Conservation (phyloP, 2,113 vertebrate species). For the Uria aalge region DNA sequence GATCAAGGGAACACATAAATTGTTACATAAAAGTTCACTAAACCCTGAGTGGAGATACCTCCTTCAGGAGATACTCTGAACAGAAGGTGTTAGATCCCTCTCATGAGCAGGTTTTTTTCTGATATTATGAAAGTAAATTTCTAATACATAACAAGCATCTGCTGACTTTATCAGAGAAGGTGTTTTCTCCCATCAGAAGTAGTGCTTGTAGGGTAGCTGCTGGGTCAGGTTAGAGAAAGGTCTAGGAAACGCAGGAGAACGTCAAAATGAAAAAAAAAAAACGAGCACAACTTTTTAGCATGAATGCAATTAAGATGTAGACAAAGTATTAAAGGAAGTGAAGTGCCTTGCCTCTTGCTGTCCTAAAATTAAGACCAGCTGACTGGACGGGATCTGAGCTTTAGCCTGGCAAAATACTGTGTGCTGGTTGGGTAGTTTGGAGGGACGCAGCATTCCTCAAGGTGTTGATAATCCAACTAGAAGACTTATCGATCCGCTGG, state of each 20-base stretch:
- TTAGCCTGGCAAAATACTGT: neutral
- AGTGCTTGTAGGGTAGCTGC: neutral
- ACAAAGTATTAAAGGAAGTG: neutral
- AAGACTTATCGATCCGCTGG: neutral
- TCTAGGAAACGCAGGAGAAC: neutral
- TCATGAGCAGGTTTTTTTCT: neutral
- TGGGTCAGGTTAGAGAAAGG: neutral
- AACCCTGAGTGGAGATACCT: neutral
- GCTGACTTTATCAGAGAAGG: neutral
- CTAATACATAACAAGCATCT: neutral
- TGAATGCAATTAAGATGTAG: neutral
- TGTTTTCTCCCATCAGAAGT: neutral
- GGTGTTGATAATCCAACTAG: neutral
- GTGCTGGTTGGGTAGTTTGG: neutral
- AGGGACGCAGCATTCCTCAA: neutral
- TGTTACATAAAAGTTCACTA: neutral
- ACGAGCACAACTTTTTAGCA: neutral
- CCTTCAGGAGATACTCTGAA: neutral
- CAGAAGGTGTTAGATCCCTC: neutral
- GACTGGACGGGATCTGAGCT: neutral
- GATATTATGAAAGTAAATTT: neutral
- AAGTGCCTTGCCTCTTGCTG: neutral
- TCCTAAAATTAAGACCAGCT: neutral
- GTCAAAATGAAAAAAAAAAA: neutral
- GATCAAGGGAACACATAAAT: neutral